phyloP scores from a whole-genome alignment of 2,888 invertebrate genomes.

The Drosophila atripex region DNA sequence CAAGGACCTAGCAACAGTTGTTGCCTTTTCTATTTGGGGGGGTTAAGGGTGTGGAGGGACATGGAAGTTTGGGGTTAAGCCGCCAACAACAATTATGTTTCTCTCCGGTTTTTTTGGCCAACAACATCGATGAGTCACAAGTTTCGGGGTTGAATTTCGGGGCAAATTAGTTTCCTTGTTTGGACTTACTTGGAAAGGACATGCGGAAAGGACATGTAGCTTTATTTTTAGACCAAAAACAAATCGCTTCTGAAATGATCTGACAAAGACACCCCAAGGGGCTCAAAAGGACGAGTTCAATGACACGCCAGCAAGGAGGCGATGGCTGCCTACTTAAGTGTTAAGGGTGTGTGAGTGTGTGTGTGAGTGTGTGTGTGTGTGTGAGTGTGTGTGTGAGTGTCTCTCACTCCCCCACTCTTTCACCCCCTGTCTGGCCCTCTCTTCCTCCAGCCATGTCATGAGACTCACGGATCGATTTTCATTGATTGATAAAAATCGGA shows the following conservation, averaged over 20 bases:
- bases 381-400: not conserved
- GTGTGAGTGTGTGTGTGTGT: conserved; percentile 14
- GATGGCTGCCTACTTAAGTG: conserved; percentile 69
- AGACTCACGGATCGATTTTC: conserved; percentile 68
- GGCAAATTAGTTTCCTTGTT: conserved; percentile 36
- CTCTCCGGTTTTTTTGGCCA: conserved; percentile 3
- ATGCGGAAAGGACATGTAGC: not conserved
- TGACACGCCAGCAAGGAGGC: conserved; percentile 49
- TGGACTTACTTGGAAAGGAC: too few relatives aligned
- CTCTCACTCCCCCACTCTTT: not conserved
- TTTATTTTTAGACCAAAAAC: conserved; percentile 25
- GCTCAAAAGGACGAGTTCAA: conserved; percentile 54
- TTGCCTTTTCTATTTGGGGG: conserved; percentile 23
- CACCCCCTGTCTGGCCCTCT: conserved; percentile 8
- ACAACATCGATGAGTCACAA: conserved; percentile 38
- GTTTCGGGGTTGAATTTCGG: conserved; percentile 14
- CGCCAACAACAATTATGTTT: conserved; percentile 50
- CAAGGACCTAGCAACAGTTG: conserved; percentile 60
- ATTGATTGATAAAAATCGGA: conserved; percentile 72
- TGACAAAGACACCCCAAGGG: conserved; percentile 32
- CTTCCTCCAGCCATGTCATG: conserved; percentile 11
- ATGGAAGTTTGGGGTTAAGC: conserved; percentile 10
- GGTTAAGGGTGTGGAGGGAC: not conserved
- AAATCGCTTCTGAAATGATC: conserved; percentile 15
- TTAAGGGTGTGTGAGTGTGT: conserved; percentile 46